Base-by-base conservation (phyloP, 2,888 invertebrate genomes). In the Netelia fuscicornis region DNA sequence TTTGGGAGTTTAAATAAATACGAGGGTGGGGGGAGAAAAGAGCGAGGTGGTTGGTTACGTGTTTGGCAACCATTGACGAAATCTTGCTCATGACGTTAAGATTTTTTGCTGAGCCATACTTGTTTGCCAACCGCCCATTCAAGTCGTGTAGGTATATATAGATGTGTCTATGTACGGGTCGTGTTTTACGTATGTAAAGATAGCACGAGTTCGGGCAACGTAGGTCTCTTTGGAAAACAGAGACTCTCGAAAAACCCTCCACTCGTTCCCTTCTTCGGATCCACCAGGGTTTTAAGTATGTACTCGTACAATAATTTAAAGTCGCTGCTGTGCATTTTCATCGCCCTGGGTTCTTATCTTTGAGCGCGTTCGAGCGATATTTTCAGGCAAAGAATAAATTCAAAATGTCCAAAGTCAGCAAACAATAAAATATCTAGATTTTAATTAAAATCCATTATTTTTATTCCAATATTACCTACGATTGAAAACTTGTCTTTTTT, bases 61-160 rank as follows among this genome's bases (percentile, higher is more conserved):
- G 84, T 37, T 82, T 85, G 87, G 87, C 87, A 83, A 85, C 86
- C 88, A 86, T 87, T 83, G 89, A 87, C 87, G 83, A 85, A 88
- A 89, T 90, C 88, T 86, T 86, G 88, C 88, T 88, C 87, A 85
- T 87, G 88, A 86, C 88, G 86, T 87, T 76, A 30, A 0, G 86
- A 79, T 90, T 90, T 88, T 89, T 87, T 81, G 71, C 84, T 83
- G 84, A 86, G 87, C 81, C 54, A 79, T 88, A 87, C 86, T 86
- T 89, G 87, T 90, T 91, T 89, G 89, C 87, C 87, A 82, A 88
- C 82, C 81, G 81, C 80, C 85, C 83, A 85, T 82, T 82, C 83
- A 74, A 42, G 74, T 70, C 56, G 25, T 58, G 62, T 52, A 42
- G 80, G 72, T 74, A 52, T 30, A 42, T 9, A 42, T 30, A 71